Evolutionary conservation across 2,888 invertebrate species (phyloP).

Genomic region (Aphidoletes aphidimyza): DNA sequence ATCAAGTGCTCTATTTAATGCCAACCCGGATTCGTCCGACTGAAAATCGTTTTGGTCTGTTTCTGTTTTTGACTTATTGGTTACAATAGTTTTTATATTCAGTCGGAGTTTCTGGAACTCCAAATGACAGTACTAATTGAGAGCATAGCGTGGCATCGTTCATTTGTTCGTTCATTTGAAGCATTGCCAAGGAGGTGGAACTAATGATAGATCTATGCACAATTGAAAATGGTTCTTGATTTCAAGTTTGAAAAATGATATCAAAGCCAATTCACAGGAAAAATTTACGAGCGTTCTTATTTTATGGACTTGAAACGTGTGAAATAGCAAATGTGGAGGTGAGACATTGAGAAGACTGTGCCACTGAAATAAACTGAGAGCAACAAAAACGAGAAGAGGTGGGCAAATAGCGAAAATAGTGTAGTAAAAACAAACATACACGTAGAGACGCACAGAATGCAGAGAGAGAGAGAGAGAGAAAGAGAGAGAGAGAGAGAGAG

Average conservation of each 20-base stretch:
- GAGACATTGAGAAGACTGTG: background rate
- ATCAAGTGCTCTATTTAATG: no score
- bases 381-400: background rate
- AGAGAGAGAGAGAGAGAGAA: background rate
- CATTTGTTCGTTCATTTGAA: background rate
- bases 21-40: no score
- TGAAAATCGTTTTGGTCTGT: no score
- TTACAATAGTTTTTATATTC: background rate
- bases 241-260: conserved; percentile 44
- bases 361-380: background rate
- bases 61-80: no score
- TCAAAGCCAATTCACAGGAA: conserved; percentile 10
- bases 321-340: background rate
- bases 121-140: background rate
- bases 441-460: background rate
- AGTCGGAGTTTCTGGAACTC: background rate
- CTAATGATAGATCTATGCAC: background rate
- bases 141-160: background rate
- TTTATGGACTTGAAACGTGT: background rate
- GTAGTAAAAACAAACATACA: conserved; percentile 12
- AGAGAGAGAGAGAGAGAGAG: background rate
- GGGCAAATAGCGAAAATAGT: background rate
- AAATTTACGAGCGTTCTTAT: background rate
- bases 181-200: background rate
- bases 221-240: background rate